Evolutionary conservation across 2,797 vertebrate species (phyloP).

Genomic region (Trichosurus vulpecula): DNA sequence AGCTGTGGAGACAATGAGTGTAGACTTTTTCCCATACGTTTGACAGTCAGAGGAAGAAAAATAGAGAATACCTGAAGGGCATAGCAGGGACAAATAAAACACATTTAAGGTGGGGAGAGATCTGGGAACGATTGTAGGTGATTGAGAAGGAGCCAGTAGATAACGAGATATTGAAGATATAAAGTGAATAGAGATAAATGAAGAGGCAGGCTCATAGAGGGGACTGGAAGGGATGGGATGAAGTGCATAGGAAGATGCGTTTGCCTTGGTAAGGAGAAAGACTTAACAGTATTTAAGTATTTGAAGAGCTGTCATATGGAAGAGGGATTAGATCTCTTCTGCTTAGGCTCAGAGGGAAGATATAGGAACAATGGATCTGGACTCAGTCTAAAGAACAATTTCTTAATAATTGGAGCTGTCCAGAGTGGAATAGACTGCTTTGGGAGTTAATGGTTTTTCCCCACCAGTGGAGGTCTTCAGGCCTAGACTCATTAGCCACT

Average conservation of each 20-base stretch:
- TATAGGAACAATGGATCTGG: neutral
- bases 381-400: neutral
- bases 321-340: neutral
- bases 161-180: neutral
- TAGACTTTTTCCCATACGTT: neutral
- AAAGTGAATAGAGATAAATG: neutral
- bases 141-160: neutral
- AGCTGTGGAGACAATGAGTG: neutral
- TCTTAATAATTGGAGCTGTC: neutral
- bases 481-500: neutral
- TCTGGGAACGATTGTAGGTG: neutral
- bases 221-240: neutral
- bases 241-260: neutral
- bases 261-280: neutral
- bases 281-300: neutral
- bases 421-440: neutral
- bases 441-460: neutral
- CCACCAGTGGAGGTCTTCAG: neutral
- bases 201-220: neutral
- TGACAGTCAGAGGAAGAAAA: neutral
- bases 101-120: neutral
- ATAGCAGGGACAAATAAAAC: neutral
- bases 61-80: neutral
- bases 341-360: neutral
- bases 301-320: neutral